Evolutionary conservation across 1,140 invertebrate species (phyloP).

Genomic region (Sitodiplosis mosellana): DNA sequence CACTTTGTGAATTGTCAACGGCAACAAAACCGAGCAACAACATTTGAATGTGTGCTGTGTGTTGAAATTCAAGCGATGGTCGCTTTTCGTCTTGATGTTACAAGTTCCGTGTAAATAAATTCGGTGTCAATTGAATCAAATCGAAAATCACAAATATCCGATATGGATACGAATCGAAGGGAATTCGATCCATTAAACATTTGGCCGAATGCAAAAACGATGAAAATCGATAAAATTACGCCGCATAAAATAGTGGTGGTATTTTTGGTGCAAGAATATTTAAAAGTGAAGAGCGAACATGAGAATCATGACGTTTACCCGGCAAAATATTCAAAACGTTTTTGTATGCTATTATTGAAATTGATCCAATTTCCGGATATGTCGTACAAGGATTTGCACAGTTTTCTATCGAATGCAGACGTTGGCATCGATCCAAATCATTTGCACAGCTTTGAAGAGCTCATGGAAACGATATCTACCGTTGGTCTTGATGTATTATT

Average conservation of each 20-base stretch:
- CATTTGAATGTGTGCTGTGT: no score
- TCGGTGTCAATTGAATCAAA: no score
- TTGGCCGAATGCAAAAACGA: not conserved
- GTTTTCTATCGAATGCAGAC: conserved; percentile 31
- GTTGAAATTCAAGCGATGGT: no score
- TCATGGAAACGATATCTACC: conserved; percentile 30
- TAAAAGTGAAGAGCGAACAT: conserved; percentile 11
- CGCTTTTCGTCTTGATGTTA: no score
- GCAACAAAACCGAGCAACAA: no score
- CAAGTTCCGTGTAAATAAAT: no score
- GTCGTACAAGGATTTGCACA: conserved; percentile 33
- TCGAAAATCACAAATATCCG: no score
- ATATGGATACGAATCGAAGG: not conserved
- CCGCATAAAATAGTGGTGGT: conserved; percentile 20
- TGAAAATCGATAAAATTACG: conserved; percentile 15
- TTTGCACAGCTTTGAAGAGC: conserved; percentile 30
- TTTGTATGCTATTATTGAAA: conserved; percentile 40
- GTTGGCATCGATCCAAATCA: conserved; percentile 31
- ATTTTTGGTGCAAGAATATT: conserved; percentile 21
- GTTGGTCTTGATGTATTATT: conserved; percentile 39
- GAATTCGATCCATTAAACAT: not conserved
- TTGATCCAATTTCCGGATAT: conserved; percentile 49
- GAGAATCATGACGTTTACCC: conserved; percentile 14
- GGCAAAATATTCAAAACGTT: conserved; percentile 26
- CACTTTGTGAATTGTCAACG: no score